Conservation (phyloP, 2,888 invertebrate species). For the Nemotelus nigrinus region DNA sequence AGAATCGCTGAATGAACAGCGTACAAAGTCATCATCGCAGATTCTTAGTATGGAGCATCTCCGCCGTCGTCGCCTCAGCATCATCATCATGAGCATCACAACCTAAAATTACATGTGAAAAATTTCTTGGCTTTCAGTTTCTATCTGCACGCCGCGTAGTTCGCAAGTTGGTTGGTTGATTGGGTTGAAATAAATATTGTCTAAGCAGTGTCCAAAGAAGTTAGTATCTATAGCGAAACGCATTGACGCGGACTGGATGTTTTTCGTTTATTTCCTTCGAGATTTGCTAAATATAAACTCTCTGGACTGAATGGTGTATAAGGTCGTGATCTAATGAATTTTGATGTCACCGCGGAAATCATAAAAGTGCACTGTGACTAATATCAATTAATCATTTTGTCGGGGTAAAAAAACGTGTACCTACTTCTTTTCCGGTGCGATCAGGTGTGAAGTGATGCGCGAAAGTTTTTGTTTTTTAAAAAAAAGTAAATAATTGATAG, state of each 20-base stretch:
- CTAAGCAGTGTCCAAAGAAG: no score
- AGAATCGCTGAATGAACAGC: neutral
- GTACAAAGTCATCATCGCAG: neutral
- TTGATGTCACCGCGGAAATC: neutral
- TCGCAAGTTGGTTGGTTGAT: neutral
- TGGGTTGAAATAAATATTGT: neutral
- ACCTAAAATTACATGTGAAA: neutral
- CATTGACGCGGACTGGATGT: no score
- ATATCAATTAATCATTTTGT: slow-evolving; percentile 7
- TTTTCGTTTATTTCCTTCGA: no score
- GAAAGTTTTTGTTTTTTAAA: no score
- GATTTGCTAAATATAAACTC: no score
- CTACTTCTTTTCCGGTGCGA: no score
- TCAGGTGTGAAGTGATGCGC: no score
- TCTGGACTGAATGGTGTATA: neutral
- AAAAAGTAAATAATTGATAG: no score
- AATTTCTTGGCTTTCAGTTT: slow-evolving; percentile 20
- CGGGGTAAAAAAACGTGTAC: neutral
- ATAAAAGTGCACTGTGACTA: slow-evolving; percentile 7
- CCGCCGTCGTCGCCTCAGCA: no score
- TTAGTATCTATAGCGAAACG: no score
- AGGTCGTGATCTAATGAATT: neutral
- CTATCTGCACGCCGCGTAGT: neutral
- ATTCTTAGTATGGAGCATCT: neutral
- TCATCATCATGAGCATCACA: neutral